Conservation (phyloP, 2,113 vertebrate genomes). For the Percina caprodes region DNA sequence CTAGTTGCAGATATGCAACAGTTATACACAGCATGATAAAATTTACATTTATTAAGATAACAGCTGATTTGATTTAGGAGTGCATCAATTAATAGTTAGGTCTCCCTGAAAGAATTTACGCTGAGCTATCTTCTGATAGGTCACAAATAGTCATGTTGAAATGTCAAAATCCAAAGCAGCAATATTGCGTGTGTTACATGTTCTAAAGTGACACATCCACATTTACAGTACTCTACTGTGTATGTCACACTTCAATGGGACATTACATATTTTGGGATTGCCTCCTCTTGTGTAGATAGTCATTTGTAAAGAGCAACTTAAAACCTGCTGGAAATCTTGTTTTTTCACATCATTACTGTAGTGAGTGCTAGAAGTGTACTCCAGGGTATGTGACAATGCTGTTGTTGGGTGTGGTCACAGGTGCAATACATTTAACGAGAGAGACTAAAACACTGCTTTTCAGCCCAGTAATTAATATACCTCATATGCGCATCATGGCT, state of each 20-base stretch:
- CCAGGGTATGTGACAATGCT: not conserved
- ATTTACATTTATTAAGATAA: no score
- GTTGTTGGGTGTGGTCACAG: not conserved
- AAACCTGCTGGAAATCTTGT: not conserved
- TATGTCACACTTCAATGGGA: not conserved
- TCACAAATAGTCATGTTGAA: constrained; percentile 12
- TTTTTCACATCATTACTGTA: not conserved
- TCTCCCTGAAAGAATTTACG: no score
- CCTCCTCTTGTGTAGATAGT: not conserved
- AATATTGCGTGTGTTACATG: not conserved
- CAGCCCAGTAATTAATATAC: no score
- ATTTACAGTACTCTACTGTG: not conserved
- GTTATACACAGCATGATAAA: no score
- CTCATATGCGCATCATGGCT: not conserved
- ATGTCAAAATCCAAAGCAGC: rapidly evolving
- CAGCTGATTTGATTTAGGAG: no score
- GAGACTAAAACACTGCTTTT: not conserved
- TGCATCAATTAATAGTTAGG: no score
- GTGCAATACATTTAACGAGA: not conserved
- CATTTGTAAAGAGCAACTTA: constrained; percentile 1
- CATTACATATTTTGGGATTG: not conserved
- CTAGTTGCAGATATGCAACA: no score
- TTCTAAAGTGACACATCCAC: not conserved
- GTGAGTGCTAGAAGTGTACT: not conserved
- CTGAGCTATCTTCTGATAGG: not conserved